Evolutionary conservation across 2,113 vertebrate genomes (phyloP).

Genomic region (Tachysurus fulvidraco): DNA sequence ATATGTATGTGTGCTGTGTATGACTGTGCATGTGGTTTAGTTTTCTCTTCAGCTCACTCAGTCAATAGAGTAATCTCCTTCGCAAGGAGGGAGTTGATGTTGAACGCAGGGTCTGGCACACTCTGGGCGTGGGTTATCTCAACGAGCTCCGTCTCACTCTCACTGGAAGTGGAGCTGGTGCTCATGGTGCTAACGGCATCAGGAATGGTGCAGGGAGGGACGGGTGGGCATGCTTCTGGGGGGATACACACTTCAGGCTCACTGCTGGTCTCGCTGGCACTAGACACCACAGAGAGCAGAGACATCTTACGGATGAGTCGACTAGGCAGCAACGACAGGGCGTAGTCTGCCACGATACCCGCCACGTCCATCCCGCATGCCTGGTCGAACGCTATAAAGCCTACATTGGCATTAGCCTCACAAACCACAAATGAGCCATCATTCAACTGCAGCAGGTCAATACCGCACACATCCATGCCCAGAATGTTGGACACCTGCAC

Average conservation of each 20-base stretch:
- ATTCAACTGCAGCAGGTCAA: conserved; percentile 85
- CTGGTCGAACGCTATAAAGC: conserved; percentile 89
- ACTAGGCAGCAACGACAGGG: conserved; percentile 82
- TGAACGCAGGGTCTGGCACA: conserved; percentile 76
- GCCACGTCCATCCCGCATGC: conserved; percentile 87
- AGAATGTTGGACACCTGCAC: conserved; percentile 90
- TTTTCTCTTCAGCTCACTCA: conserved; percentile 75
- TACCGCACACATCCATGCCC: conserved; percentile 90
- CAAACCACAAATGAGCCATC: conserved; percentile 88
- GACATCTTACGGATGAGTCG: conserved; percentile 84
- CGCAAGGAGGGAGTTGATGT: conserved; percentile 83
- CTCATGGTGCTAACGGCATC: conserved; percentile 81
- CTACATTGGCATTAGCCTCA: conserved; percentile 90
- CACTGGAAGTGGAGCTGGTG: conserved; percentile 83
- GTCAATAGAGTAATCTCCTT: conserved; percentile 84
- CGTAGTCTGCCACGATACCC: conserved; percentile 84
- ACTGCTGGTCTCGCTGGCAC: conserved; percentile 81
- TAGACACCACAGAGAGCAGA: conserved; percentile 79
- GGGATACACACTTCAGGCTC: conserved; percentile 77
- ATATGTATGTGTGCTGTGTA: conserved; percentile 41
- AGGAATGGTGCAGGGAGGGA: conserved; percentile 51
- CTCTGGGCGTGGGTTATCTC: conserved; percentile 72
- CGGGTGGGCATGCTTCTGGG: conserved; percentile 40
- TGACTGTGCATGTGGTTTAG: conserved; percentile 39
- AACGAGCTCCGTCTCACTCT: conserved; percentile 83